Percentiles rank a stretch among this genome's conserved stretches.
Evolutionary conservation across 1,140 invertebrate genomes (phyloP).

Genomic region (Schlechtendalia chinensis): DNA sequence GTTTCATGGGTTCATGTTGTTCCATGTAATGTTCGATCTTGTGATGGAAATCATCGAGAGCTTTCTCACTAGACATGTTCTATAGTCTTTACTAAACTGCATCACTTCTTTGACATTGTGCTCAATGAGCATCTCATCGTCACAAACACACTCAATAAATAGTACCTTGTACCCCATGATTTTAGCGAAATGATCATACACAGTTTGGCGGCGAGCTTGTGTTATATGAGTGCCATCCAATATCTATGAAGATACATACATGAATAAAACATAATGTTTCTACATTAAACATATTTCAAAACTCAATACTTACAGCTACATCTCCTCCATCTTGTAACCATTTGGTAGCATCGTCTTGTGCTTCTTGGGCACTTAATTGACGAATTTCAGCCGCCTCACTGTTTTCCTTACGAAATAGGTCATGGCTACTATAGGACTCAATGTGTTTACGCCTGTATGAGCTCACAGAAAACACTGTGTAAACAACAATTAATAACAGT

Average conservation of each 20-base stretch:
- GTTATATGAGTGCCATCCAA: conserved; percentile 93
- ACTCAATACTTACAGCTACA: conserved; percentile 70
- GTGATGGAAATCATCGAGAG: conserved; percentile 76
- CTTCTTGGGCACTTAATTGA: conserved; percentile 76
- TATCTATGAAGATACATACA: conserved; percentile 61
- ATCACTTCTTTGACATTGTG: conserved; percentile 87
- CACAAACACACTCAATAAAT: conserved; percentile 90
- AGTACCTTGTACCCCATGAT: conserved; percentile 81
- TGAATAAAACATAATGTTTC: background rate
- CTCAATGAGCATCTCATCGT: conserved; percentile 77
- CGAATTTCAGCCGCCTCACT: conserved; percentile 74
- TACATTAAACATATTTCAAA: background rate
- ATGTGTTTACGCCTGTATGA: conserved; percentile 78
- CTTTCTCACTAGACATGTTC: conserved; percentile 72
- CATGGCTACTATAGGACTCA: conserved; percentile 74
- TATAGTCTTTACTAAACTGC: conserved; percentile 86
- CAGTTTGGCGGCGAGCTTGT: conserved; percentile 70
- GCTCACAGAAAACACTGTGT: conserved; percentile 82
- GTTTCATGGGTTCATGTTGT: conserved; percentile 76
- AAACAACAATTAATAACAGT: conserved; percentile 55
- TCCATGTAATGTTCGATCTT: conserved; percentile 83
- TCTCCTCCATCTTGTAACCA: conserved; percentile 76
- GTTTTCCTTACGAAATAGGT: conserved; percentile 83
- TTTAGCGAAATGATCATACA: conserved; percentile 71
- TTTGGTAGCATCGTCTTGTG: conserved; percentile 76